phyloP scores from a whole-genome alignment of 2,888 invertebrate genomes.

The Eumerus sabulonum region DNA sequence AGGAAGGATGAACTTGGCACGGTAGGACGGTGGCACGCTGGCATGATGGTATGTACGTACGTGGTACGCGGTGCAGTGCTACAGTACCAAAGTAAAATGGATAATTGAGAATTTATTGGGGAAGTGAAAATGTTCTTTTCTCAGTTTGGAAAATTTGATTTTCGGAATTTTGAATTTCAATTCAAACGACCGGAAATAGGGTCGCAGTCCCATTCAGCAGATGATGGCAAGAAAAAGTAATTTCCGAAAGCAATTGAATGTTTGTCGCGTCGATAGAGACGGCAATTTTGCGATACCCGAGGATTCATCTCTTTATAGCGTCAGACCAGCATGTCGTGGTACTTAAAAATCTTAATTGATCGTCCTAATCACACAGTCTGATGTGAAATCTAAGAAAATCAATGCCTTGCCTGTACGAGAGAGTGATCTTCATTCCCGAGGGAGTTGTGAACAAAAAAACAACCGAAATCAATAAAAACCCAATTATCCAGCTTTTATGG shows the following conservation, averaged over 20 bases:
- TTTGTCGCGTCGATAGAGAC: slow-evolving; percentile 10
- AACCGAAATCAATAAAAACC: no score
- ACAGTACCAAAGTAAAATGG: slow-evolving; percentile 8
- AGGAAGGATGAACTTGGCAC: slow-evolving; percentile 3
- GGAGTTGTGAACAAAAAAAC: no score
- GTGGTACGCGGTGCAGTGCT: no score
- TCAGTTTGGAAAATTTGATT: slow-evolving; percentile 29
- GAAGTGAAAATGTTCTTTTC: slow-evolving; percentile 21
- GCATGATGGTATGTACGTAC: no score
- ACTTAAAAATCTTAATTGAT: no score
- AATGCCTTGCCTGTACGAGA: no score
- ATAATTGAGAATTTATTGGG: slow-evolving; percentile 38
- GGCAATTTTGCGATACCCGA: neutral
- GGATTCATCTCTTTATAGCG: no score
- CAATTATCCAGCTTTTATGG: no score
- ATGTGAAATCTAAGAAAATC: no score
- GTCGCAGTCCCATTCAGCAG: neutral
- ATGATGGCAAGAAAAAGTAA: slow-evolving; percentile 33
- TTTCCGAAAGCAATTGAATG: slow-evolving; percentile 36
- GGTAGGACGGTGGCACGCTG: slow-evolving; percentile 1
- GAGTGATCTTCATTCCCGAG: no score
- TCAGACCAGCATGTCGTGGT: no score
- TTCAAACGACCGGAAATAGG: slow-evolving; percentile 24
- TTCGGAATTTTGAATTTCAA: slow-evolving; percentile 7
- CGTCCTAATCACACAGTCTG: no score